Evolutionary conservation across 2,888 invertebrate species (phyloP).

Genomic region (Nipponacmea schrenckii): DNA sequence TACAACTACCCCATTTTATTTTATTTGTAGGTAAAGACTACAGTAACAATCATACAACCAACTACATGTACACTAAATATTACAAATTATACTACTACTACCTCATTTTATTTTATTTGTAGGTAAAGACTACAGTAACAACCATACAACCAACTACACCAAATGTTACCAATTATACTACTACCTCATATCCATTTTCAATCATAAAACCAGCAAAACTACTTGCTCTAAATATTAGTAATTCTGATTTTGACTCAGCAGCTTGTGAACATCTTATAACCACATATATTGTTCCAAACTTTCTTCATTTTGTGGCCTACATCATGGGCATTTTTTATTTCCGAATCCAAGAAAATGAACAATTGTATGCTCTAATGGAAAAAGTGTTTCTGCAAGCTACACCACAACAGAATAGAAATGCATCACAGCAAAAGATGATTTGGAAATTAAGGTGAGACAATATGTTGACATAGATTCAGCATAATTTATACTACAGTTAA

Average conservation of each 20-base stretch:
- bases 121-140: slow-evolving; percentile 31
- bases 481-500: no score
- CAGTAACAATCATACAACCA: no score
- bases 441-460: slow-evolving; percentile 55
- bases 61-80: no score
- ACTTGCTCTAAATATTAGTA: slow-evolving; percentile 33
- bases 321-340: slow-evolving; percentile 64
- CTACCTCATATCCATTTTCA: slow-evolving; percentile 18
- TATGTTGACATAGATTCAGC: not conserved
- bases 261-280: slow-evolving; percentile 65
- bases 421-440: slow-evolving; percentile 61
- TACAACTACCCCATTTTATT: no score
- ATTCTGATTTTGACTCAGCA: slow-evolving; percentile 12
- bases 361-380: slow-evolving; percentile 67
- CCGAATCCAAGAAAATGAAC: slow-evolving; percentile 65
- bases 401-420: slow-evolving; percentile 52
- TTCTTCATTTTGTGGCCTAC: slow-evolving; percentile 65
- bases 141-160: slow-evolving; percentile 24
- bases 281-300: slow-evolving; percentile 65
- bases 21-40: no score
- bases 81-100: no score
- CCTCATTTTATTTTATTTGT: slow-evolving; percentile 9
- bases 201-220: slow-evolving; percentile 29
- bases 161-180: slow-evolving; percentile 19
- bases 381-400: slow-evolving; percentile 65